These are phyloP conservation scores for Drosophila formosana DNA, from an alignment of 2,888 invertebrate species.

Conservation along the genomic window DNA sequence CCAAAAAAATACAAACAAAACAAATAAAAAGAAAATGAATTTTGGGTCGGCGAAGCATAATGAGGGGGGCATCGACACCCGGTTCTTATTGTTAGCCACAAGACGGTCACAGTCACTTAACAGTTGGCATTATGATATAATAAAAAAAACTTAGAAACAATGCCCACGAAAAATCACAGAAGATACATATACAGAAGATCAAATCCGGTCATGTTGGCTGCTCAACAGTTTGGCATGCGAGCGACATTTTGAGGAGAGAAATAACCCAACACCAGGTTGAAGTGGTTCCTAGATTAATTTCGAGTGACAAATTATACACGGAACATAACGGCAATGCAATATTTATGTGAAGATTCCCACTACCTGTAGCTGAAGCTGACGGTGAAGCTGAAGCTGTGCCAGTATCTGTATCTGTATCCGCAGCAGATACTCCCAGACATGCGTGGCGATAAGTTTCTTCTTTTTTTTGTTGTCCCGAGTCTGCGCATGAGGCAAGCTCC, in stretches of 20 bases:
- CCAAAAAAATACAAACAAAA: constrained; percentile 37
- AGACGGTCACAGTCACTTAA: constrained; percentile 75
- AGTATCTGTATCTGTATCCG: constrained; percentile 37
- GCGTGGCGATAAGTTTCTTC: constrained; percentile 50
- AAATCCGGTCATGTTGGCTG: constrained; percentile 44
- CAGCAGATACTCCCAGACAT: constrained; percentile 34
- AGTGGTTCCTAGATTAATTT: constrained; percentile 69
- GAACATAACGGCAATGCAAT: constrained; percentile 73
- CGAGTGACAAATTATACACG: constrained; percentile 75
- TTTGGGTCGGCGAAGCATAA: constrained; percentile 9
- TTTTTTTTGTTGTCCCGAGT: constrained; percentile 23
- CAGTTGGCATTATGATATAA: constrained; percentile 70
- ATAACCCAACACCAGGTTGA: constrained; percentile 49
- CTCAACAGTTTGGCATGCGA: constrained; percentile 43
- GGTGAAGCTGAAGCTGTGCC: constrained; percentile 23
- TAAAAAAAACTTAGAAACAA: constrained; percentile 55
- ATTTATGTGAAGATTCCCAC: constrained; percentile 73
- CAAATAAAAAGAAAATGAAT: neutral
- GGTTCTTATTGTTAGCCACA: constrained; percentile 41
- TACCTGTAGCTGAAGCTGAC: constrained; percentile 40
- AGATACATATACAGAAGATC: constrained; percentile 30
- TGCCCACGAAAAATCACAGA: constrained; percentile 41
- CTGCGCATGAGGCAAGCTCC: constrained; percentile 26
- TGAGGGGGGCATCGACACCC: constrained; percentile 63
- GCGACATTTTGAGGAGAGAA: constrained; percentile 47